phyloP scores from a whole-genome alignment of 2,113 vertebrate genomes.

The Rhabdomys dilectus region DNA sequence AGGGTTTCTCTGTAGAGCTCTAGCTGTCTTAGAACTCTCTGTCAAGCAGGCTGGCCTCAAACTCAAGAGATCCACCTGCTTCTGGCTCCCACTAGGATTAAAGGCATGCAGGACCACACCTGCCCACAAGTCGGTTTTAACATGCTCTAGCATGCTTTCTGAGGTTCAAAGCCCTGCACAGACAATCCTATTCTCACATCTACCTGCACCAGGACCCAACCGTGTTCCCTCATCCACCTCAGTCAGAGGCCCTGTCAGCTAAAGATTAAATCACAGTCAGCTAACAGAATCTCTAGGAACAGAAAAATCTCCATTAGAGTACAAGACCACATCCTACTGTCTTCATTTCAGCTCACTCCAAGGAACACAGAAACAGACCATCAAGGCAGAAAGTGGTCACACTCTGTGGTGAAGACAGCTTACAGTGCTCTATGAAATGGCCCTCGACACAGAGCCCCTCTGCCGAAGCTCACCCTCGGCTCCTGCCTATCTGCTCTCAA shows the following conservation, averaged over 20 bases:
- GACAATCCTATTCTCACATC: background rate
- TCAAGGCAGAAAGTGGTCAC: background rate
- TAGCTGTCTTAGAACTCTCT: background rate
- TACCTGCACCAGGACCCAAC: background rate
- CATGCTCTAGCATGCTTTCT: background rate
- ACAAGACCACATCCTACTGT: background rate
- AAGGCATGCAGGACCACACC: background rate
- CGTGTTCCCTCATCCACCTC: background rate
- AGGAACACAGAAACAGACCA: background rate
- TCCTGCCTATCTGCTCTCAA: background rate
- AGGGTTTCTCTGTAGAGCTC: background rate
- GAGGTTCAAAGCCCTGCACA: background rate
- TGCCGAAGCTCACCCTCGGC: rapidly evolving
- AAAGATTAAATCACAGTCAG: background rate
- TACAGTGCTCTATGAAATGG: background rate
- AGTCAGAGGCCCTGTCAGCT: background rate
- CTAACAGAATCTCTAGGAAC: background rate
- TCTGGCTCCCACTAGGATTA: background rate
- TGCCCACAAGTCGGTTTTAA: background rate
- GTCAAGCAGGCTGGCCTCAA: background rate
- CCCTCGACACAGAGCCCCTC: rapidly evolving
- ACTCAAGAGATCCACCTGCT: background rate
- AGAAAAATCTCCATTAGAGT: background rate
- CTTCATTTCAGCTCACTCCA: background rate
- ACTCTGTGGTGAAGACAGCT: background rate